Evolutionary conservation across 2,113 vertebrate genomes (phyloP), one percentile per base, ranked within the genome.

Genomic region (Takifugu flavidus): DNA sequence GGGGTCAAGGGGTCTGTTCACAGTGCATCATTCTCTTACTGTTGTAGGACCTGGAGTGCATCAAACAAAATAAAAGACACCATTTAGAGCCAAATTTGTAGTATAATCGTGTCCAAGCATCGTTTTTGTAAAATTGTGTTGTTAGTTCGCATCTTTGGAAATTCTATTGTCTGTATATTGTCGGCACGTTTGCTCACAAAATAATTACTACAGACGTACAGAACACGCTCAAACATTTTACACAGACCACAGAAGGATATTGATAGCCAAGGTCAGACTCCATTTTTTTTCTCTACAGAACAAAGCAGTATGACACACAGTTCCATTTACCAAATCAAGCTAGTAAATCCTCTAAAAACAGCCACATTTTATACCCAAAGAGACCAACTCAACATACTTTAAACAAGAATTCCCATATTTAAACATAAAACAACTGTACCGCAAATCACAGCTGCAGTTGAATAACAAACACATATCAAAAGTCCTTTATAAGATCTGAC

Each of bases 391-490:
- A 74, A 84, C 75, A 76, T 72, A 77, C 69, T 85, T 71, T 72
- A 86, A 86, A 83, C 84, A 87, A 92, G 89, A 92, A 85, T 81
- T 91, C 90, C 79, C 60, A 70, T 82, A 86, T 79, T 78, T 92
- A 89, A 92, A 94, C 91, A 93, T 91, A 94, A 78, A 91, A 95
- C 94, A 95, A 95, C 92, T 95, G 94, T 94, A 95, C 93, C 93
- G 92, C 90, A 93, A 94, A 92, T 95, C 95, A 96, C 95, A 96
- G 94, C 94, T 94, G 95, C 88, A 91, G 93, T 93, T 92, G 92
- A 91, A 93, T 86, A 92, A 92, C 91, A 93, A 91, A 93, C 90
- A 77, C 88, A 95, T 92, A 92, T 91, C 89, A 90, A 93, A 91
- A 90, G 57, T 54, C 67, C 80, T 63, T 62, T 47, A 69, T 57